phyloP scores from a whole-genome alignment of 1,140 invertebrate species.

The Leptinotarsa lineolata region DNA sequence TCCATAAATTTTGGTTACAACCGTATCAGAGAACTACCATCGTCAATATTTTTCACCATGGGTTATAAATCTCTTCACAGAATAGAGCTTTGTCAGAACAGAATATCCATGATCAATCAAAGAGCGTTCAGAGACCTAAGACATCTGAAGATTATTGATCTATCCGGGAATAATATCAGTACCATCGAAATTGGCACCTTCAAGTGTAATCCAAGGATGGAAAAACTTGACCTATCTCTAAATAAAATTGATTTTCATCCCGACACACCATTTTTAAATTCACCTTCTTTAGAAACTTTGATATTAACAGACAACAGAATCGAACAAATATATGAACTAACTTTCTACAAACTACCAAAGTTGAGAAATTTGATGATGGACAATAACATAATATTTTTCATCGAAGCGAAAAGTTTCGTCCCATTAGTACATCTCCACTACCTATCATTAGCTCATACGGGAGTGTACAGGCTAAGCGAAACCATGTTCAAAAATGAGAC shows the following conservation, averaged over 20 bases:
- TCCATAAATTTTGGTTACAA: conserved; percentile 50
- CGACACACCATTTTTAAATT: conserved; percentile 47
- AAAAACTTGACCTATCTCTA: conserved; percentile 61
- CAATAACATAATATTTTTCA: conserved; percentile 42
- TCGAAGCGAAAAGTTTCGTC: conserved; percentile 47
- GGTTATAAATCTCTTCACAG: conserved; percentile 41
- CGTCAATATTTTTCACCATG: conserved; percentile 45
- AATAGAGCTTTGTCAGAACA: conserved; percentile 48
- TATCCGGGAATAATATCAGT: conserved; percentile 66
- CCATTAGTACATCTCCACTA: conserved; percentile 47
- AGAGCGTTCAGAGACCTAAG: conserved; percentile 65
- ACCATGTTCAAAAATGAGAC: conserved; percentile 47
- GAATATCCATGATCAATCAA: conserved; percentile 38
- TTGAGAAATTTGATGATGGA: conserved; percentile 47
- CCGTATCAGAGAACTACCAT: conserved; percentile 38
- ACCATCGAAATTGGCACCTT: conserved; percentile 64
- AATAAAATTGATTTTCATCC: conserved; percentile 59
- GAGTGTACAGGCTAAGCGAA: conserved; percentile 44
- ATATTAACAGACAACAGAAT: conserved; percentile 47
- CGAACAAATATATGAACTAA: conserved; percentile 50
- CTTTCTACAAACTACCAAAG: conserved; percentile 47
- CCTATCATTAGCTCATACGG: conserved; percentile 50
- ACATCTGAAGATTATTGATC: conserved; percentile 68
- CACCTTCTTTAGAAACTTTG: conserved; percentile 44
- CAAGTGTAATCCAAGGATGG: conserved; percentile 58